phyloP scores from a whole-genome alignment of 2,888 invertebrate species.

The Lasioglossum figueresi region DNA sequence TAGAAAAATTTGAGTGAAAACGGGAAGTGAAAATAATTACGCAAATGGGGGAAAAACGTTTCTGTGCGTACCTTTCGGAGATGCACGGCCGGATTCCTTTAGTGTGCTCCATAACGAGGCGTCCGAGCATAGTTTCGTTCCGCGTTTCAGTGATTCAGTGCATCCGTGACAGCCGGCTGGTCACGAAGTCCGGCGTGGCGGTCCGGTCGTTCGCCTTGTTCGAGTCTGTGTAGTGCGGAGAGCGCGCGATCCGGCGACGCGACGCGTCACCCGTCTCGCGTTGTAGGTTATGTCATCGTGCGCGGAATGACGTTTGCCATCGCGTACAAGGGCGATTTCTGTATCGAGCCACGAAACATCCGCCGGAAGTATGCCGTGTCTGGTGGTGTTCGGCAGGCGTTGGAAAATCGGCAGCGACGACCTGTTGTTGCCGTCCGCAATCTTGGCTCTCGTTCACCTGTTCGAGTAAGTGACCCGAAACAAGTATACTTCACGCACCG shows the following conservation, averaged over 20 bases:
- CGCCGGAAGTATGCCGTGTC: slow-evolving; percentile 89
- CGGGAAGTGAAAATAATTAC: not conserved
- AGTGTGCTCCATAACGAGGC: not conserved
- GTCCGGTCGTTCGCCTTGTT: slow-evolving; percentile 42
- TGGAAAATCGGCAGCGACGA: slow-evolving; percentile 95
- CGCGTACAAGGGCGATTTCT: slow-evolving; percentile 27
- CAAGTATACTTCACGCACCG: not conserved
- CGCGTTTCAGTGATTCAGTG: slow-evolving; percentile 51
- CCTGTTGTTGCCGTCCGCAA: slow-evolving; percentile 91
- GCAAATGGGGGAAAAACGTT: not conserved
- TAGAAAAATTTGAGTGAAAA: not conserved
- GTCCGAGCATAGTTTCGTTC: slow-evolving; percentile 24
- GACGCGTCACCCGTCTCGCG: not conserved
- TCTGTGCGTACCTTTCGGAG: not conserved
- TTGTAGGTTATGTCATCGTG: slow-evolving; percentile 62
- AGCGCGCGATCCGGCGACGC: not conserved
- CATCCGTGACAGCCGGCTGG: slow-evolving; percentile 47
- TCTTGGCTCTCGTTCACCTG: slow-evolving; percentile 89
- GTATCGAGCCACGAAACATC: slow-evolving; percentile 10
- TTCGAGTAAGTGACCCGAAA: slow-evolving; percentile 89
- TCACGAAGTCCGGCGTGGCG: slow-evolving; percentile 31
- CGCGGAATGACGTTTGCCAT: slow-evolving; percentile 8
- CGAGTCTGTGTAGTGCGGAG: not conserved
- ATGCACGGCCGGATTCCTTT: not conserved
- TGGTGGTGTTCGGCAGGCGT: slow-evolving; percentile 92